A percentile compares a stretch with the other conserved stretches of the same genome.
These are phyloP conservation scores for Drosophila infuscata DNA, from an alignment of 2,888 invertebrate genomes.

Conservation along the genomic window DNA sequence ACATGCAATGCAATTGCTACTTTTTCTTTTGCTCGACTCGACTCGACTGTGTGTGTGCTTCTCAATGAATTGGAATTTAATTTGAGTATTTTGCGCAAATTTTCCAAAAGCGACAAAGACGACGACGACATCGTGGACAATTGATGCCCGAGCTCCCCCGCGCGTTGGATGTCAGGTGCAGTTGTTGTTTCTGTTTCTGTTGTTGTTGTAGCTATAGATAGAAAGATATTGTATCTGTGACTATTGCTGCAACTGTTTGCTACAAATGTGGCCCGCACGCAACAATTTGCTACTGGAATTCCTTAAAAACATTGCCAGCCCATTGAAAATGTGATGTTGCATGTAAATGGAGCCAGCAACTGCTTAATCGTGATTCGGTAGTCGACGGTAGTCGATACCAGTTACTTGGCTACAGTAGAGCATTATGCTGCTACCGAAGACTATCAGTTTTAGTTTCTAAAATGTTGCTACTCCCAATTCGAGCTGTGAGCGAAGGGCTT, in stretches of 20 bases:
- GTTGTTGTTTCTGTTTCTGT: slow-evolving; percentile 33
- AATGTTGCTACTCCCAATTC: slow-evolving; percentile 9
- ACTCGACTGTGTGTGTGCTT: slow-evolving; percentile 26
- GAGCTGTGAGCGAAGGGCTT: slow-evolving; percentile 13
- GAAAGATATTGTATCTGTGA: slow-evolving; percentile 58
- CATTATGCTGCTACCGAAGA: not conserved
- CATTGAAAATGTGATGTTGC: slow-evolving; percentile 57
- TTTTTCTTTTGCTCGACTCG: slow-evolving; percentile 64
- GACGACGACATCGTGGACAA: slow-evolving; percentile 73
- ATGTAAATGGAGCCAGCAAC: slow-evolving; percentile 70
- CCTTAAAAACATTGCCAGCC: slow-evolving; percentile 42
- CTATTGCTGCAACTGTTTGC: slow-evolving; percentile 43
- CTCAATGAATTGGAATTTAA: slow-evolving; percentile 85
- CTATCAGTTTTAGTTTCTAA: slow-evolving; percentile 7
- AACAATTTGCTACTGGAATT: slow-evolving; percentile 80
- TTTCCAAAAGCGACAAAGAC: slow-evolving; percentile 61
- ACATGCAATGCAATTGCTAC: slow-evolving; percentile 50
- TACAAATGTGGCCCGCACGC: slow-evolving; percentile 79
- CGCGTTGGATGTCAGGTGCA: slow-evolving; percentile 69
- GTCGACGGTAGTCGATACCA: slow-evolving; percentile 22
- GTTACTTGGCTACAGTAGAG: not conserved
- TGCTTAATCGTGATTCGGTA: slow-evolving; percentile 79
- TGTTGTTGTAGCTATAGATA: slow-evolving; percentile 42
- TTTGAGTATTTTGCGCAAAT: slow-evolving; percentile 83
- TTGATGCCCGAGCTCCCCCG: slow-evolving; percentile 77